Evolutionary conservation across 2,113 vertebrate species (phyloP), one percentile per base, ranked within the genome.

Genomic region (Dissostichus mawsoni): DNA sequence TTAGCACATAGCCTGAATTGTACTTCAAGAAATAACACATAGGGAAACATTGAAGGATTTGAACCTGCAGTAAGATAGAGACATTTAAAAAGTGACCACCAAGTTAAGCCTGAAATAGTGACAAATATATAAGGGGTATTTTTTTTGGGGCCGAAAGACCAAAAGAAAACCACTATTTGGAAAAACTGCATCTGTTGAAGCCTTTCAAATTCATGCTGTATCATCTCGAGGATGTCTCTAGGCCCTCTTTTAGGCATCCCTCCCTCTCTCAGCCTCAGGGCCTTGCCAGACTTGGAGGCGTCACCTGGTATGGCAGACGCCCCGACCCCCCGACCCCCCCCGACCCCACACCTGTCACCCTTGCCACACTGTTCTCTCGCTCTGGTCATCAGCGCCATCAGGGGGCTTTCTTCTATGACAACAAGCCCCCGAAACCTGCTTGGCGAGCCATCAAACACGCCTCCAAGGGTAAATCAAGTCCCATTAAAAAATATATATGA

Each of bases 261-360:
- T 58, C 58, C 16, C 41, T 62, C 63, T 33, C 66, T 51, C 64
- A 33, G 53, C 73, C 86, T 86, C 50, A 0, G 75, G 71, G 76
- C 47, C 53, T 57, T 76, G 77, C 81, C 78, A 76, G 76, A 81
- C 65, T 33, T 20, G 69, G 52, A 80, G 74, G 81, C 53, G 76
- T 89, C 87, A 89, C 85, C 85, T 84, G 85, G 56, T 74, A 47
- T 71, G 78, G 76, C 87, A 87, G 80, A 87, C 64, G 62, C 25
- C 29, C 29, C 56, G 77, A 68, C 75, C 62, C 68, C 20, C 20
- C 20, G 20, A 20, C 20, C 20, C 78, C 62, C 68, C 73, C 71
- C 6, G 17, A 82, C 82, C 76, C 57, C 69, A 1, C 90, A 89
- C 86, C 84, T 86, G 84, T 84, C 88, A 78, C 59, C 75, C 45